A percentile compares a stretch with the other conserved stretches of the same genome.
Conservation (phyloP, 35 echinoderm and acorn worm genomes). For the Lytechinus pictus region DNA sequence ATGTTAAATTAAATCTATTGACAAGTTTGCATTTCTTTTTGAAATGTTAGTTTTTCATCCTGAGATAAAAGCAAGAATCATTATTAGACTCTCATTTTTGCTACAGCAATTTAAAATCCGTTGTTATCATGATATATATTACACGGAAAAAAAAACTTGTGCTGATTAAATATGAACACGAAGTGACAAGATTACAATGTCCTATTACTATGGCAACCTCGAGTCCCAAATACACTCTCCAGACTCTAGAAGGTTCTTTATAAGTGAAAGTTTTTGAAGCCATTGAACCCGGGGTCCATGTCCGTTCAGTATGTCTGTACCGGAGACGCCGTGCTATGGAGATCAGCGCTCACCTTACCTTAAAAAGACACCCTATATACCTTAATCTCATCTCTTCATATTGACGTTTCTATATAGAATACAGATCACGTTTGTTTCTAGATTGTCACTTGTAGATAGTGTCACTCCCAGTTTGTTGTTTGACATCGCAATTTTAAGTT, state of each 20-base stretch:
- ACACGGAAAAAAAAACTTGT: too few species aligned
- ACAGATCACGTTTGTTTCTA: background rate
- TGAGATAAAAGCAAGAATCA: too few species aligned
- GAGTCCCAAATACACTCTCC: too few species aligned
- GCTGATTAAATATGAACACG: too few species aligned
- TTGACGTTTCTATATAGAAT: background rate
- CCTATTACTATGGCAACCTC: too few species aligned
- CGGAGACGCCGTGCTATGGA: background rate
- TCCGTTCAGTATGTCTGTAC: background rate
- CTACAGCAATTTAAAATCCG: too few species aligned
- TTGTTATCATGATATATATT: too few species aligned
- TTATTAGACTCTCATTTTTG: too few species aligned
- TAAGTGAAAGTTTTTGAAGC: background rate
- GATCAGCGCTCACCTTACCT: background rate
- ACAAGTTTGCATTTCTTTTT: too few species aligned
- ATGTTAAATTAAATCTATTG: too few species aligned
- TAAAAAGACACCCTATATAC: conserved; percentile 16
- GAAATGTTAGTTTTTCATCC: too few species aligned
- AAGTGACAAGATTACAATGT: too few species aligned
- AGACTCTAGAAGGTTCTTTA: background rate
- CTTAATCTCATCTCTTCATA: background rate
- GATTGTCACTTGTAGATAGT: background rate
- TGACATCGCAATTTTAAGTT: background rate
- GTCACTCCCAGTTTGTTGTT: background rate
- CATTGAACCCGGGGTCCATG: conserved; percentile 1